Evolutionary conservation across 2,888 invertebrate species (phyloP).

Genomic region (Pherbina coryleti): DNA sequence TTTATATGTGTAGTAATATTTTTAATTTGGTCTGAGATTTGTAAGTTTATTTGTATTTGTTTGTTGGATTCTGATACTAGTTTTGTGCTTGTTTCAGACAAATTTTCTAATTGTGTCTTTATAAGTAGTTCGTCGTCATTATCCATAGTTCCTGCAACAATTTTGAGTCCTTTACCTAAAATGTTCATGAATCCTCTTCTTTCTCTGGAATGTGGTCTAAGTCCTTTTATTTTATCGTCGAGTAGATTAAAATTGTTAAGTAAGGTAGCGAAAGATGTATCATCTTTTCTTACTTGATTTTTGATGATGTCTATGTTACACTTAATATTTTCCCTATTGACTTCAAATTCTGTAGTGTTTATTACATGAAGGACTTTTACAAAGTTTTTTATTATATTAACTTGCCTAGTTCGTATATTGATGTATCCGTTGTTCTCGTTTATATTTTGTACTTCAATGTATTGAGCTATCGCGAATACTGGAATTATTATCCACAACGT

Average conservation of each 20-base stretch:
- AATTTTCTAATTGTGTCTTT: too few relatives aligned
- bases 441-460: slow-evolving; percentile 12
- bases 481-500: background rate
- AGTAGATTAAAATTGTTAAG: too few relatives aligned
- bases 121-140: slow-evolving; percentile 37
- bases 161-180: slow-evolving; percentile 42
- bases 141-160: slow-evolving; percentile 44
- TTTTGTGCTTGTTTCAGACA: slow-evolving; percentile 28
- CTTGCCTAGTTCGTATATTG: slow-evolving; percentile 13
- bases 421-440: slow-evolving; percentile 27
- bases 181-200: slow-evolving; percentile 40
- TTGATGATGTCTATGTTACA: background rate
- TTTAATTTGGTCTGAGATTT: slow-evolving; percentile 1
- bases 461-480: background rate
- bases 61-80: too few relatives aligned
- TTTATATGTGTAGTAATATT: slow-evolving; percentile 47
- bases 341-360: slow-evolving; percentile 39
- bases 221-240: too few relatives aligned
- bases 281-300: background rate
- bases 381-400: slow-evolving; percentile 21
- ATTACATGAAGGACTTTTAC: slow-evolving; percentile 38
- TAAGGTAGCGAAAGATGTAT: background rate
- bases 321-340: slow-evolving; percentile 18
- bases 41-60: slow-evolving; percentile 25
- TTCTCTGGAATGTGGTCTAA: slow-evolving; percentile 36